Base-by-base conservation (phyloP, 2,888 invertebrate species). In the Tanaodytes sp. region DNA sequence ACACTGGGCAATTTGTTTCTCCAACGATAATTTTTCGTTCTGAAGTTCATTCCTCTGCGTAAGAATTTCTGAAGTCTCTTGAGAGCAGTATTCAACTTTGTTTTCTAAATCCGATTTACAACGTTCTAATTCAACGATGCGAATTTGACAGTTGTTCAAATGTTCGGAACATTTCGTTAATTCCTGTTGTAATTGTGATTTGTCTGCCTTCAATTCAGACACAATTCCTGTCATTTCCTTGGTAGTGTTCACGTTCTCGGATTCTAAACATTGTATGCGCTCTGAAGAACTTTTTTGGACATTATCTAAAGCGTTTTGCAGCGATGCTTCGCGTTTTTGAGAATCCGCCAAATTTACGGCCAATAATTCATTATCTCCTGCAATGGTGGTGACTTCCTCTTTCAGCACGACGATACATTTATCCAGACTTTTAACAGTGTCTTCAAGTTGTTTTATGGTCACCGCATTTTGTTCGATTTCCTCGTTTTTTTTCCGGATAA, bases 391-490 rank as follows among this genome's bases (percentile, higher is more conserved):
- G 8, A 1, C 30, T 4, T 39, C 45, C 31, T 37, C 16, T 9
- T 23, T 39, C 23, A 23, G 8, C 8, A 36, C 30, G 11, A 45
- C 36, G 4, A 30, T 45, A 12, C 61, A 55, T 49, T 65, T n/a
- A n/a, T n/a, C 16, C 3, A 57, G 48, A 45, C 5, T 16, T 2
- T 5, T 6, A 39, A 31, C 27, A 1, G 30, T 11, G 23, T 12
- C n/a, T 23, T 40, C 19, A 9, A 66, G 30, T 20, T 51, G 36
- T 14, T 27, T 39, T 4, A 59, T 27, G 3, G n/a, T 30, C 1
- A 14, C 36, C 8, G 16, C 1, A n/a, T 49, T 66, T n/a, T 66
- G 31, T 16, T 68, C 58, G 9, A 66, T 54, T 59, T 75, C 62
- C 9, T 71, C 33, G 23, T 71, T 52, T 9, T 73, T 42, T 9